phyloP scores from a whole-genome alignment of 92 coral and sea anemone genomes.

The Phenganax marumi region DNA sequence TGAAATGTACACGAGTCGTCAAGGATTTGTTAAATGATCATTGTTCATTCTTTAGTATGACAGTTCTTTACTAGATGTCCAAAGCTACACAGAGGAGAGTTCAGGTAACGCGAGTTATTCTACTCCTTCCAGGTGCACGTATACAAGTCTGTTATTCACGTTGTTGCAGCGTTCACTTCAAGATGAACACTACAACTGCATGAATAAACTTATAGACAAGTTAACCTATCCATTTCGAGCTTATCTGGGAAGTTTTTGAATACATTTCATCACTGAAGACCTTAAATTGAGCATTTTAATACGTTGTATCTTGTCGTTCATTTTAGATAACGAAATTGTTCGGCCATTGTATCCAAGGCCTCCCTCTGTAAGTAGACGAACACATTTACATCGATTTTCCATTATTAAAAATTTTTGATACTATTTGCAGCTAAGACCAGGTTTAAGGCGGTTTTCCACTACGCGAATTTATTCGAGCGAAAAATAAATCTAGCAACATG shows the following conservation, averaged over 20 bases:
- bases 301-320: not conserved
- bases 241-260: not conserved
- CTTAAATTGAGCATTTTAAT: not conserved
- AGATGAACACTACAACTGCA: too few species aligned
- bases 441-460: too few species aligned
- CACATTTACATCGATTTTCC: not conserved
- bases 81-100: constrained; percentile 25
- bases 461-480: too few species aligned
- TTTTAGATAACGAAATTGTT: constrained; percentile 24
- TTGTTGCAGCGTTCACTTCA: too few species aligned
- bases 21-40: not conserved
- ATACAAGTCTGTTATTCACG: too few species aligned
- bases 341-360: constrained; percentile 16
- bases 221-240: not conserved
- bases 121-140: not conserved
- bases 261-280: not conserved
- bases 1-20: not conserved
- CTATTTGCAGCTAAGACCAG: too few species aligned
- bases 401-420: too few species aligned
- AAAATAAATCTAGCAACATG: too few species aligned
- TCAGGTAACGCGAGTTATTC: constrained; percentile 14
- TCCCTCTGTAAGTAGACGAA: constrained; percentile 27
- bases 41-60: constrained; percentile 13
- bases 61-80: constrained; percentile 13
- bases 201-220: too few species aligned